Evolutionary conservation across 1,140 invertebrate genomes (phyloP).

Genomic region (Cyphomyrmex costatus): DNA sequence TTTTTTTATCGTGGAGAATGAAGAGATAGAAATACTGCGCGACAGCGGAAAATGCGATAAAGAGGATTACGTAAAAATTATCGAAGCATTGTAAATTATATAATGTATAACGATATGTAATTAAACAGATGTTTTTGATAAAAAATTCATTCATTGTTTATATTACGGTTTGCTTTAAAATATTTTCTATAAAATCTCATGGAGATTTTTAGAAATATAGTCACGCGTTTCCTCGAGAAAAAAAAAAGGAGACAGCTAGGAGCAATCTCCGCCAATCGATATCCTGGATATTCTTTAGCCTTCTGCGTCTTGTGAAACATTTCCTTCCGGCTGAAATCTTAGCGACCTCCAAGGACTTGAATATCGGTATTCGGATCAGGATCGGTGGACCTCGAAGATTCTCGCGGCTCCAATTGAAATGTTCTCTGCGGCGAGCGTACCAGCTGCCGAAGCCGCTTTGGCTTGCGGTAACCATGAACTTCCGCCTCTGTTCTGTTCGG

Average conservation of each 20-base stretch:
- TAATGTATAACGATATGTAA: not conserved
- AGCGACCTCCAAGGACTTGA: constrained; percentile 66
- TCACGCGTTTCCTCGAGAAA: constrained; percentile 40
- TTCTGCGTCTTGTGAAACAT: constrained; percentile 51
- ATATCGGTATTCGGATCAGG: constrained; percentile 75
- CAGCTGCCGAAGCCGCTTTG: constrained; percentile 50
- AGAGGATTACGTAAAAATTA: not conserved
- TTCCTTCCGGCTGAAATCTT: constrained; percentile 65
- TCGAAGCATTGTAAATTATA: not conserved
- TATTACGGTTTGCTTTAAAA: not conserved
- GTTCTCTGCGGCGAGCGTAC: constrained; percentile 55
- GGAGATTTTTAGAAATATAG: constrained; percentile 19
- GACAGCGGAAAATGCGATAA: not conserved
- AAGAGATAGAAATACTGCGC: not conserved
- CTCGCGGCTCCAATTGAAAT: constrained; percentile 71
- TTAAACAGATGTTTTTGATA: not conserved
- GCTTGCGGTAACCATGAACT: constrained; percentile 65
- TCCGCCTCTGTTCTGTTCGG: constrained; percentile 58
- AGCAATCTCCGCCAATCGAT: constrained; percentile 60
- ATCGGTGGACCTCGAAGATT: constrained; percentile 70
- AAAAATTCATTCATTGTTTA: not conserved
- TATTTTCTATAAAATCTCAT: not conserved
- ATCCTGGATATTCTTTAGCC: constrained; percentile 51
- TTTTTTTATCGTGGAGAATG: not conserved
- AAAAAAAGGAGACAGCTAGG: not conserved